Base-by-base conservation (phyloP, 2,888 invertebrate genomes). In the Caenorhabditis imperialis region DNA sequence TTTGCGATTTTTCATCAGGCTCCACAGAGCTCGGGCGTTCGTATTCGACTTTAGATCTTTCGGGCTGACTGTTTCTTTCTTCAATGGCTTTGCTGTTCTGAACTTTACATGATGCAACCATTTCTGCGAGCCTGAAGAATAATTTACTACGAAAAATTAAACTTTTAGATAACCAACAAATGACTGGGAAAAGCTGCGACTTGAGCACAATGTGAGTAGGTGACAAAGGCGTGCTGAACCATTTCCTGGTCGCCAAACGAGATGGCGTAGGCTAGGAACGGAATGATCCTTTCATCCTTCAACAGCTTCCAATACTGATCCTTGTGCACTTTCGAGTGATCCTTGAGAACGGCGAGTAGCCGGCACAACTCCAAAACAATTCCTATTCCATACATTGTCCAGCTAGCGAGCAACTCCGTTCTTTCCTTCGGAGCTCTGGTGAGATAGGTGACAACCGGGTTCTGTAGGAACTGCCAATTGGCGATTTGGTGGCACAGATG, bases 211-310 rank as follows among this genome's bases (percentile, higher is more conserved):
- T 87, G 83, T 4, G 85, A 83, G 20, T 89, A 84, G 0, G 89
- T 84, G 12, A 82, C 70, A 25, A 90, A 79, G 0, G 89, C 86
- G 16, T 87, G 83, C 44, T 88, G 88, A 10, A 89, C 89, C 12
- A 84, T 81, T 25, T 88, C 85, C 27, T 88, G 81, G 27, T 84
- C 81, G 3, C 84, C 84, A 58, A 88, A 88, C 3, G 87, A 80
- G 44, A 89, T 78, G 6, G 89, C 89, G 60, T 81, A 85, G 0
- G 89, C 89, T 30, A 90, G 79, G 77, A 89, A 89, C 2, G 89
- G 89, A 22, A 89, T 86, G 5, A 89, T 74, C 14, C 86, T 77
- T 23, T 84, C 85, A 72, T 89, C 89, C 84, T 89, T 89, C 57
- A 89, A 76, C 4, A 87, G 78, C 20, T 83, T 76, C 79, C 86